A percentile compares a stretch with the other conserved stretches of the same genome.
These are phyloP conservation scores for Ashinkailepas kermadecensis DNA, from an alignment of 2,888 invertebrate genomes.

Conservation along the genomic window DNA sequence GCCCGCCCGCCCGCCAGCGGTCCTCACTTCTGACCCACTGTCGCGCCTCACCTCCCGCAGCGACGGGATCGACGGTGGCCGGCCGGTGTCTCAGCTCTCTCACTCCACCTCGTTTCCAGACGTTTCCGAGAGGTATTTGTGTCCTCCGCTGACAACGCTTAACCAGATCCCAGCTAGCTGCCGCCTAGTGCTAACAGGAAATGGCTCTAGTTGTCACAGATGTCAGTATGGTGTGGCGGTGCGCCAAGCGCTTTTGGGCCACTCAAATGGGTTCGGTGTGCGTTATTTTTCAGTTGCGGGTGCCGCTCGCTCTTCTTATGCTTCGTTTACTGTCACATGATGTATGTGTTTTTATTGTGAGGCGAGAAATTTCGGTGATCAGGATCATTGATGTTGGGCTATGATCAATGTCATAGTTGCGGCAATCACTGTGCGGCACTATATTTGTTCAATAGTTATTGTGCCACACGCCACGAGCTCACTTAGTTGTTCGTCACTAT, in stretches of 20 bases:
- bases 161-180: neutral
- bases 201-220: conserved; percentile 3
- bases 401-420: too few relatives aligned
- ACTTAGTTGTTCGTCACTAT: too few relatives aligned
- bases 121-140: conserved; percentile 7
- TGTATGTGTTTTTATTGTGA: too few relatives aligned
- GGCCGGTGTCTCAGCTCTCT: neutral
- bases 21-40: neutral
- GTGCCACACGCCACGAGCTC: too few relatives aligned
- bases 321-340: neutral
- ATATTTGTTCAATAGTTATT: too few relatives aligned
- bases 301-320: neutral
- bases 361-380: too few relatives aligned
- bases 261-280: neutral
- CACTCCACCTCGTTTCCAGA: conserved; percentile 12
- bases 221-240: neutral
- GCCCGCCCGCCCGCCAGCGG: neutral
- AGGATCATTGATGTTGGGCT: too few relatives aligned
- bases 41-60: neutral
- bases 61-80: neutral
- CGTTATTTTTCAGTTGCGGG: neutral
- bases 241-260: neutral
- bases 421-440: too few relatives aligned
- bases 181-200: conserved; percentile 9
- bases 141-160: neutral